Evolutionary conservation across 2,797 vertebrate species (phyloP), one percentile per base, ranked within the genome.

Genomic region (Ficedula albicollis): DNA sequence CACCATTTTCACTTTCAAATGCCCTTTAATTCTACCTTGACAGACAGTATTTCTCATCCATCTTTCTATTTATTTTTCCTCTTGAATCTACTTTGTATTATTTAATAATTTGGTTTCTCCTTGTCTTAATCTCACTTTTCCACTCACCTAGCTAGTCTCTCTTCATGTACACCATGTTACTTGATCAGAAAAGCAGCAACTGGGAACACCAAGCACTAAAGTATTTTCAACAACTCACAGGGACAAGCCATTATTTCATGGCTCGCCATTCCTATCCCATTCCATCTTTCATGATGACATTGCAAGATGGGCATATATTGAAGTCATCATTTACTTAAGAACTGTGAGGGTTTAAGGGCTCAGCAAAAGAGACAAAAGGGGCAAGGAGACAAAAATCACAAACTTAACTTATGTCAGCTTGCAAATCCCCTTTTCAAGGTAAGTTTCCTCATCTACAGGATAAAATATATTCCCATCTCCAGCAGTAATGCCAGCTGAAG

Each of bases 111-210:
- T 54, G 4, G 11, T 54, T 74, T 44, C 11, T 63, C 52, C 10
- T 76, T 70, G 27, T 48, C 51, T 32, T 56, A n/a, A 43, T 48
- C 48, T 66, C 54, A 84, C 12, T 44, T 82, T 79, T 52, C 38
- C 21, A 36, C 39, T 75, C 27, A 55, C 10, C 22, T 59, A 9
- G 5, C 60, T 16, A 38, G 18, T 41, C 23, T 54, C 41, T 87
- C 43, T 34, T 84, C 55, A 63, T 0, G 1, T 25, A 39, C 27
- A 67, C 43, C 19, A 11, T 0, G 1, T 43, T 74, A 58, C 4
- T 9, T 7, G 4, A 62, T 51, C 59, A 79, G 8, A 83, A 85
- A 83, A 66, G 43, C 46, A 76, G 43, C 9, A 56, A 39, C 20
- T 26, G 14, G 21, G 16, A 84, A 68, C 21, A 49, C 4, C 3